Evolutionary conservation across 2,888 invertebrate genomes (phyloP).

Genomic region (Nomada hirtipes): DNA sequence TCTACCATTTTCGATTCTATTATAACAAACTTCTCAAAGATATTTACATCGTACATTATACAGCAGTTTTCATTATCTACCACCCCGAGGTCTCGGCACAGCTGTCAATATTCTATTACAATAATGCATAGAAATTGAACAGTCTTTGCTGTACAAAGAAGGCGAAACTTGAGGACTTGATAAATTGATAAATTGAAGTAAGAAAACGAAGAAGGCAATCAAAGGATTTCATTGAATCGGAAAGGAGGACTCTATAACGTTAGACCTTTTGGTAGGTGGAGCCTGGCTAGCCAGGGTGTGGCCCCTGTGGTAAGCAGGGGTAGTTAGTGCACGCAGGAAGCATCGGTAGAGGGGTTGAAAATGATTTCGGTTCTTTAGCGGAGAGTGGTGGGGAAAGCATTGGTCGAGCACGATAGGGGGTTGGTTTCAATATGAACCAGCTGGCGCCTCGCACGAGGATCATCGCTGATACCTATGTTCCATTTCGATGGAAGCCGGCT

Average conservation of each 20-base stretch:
- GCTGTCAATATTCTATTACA: background rate
- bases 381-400: conserved; percentile 53
- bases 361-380: conserved; percentile 77
- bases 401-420: conserved; percentile 64
- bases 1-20: background rate
- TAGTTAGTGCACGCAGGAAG: conserved; percentile 74
- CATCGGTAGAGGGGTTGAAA: conserved; percentile 72
- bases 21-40: background rate
- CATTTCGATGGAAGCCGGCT: conserved; percentile 71
- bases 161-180: too few species aligned
- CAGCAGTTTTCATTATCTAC: too few species aligned
- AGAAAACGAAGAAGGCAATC: background rate
- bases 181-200: background rate
- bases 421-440: conserved; percentile 81
- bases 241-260: conserved; percentile 56
- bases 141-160: too few species aligned
- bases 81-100: too few species aligned
- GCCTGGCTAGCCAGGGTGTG: conserved; percentile 78
- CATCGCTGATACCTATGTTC: conserved; percentile 76
- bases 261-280: conserved; percentile 76
- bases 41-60: background rate
- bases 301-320: conserved; percentile 77
- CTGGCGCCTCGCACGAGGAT: conserved; percentile 81
- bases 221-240: conserved; percentile 34
- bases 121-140: background rate